Conservation (phyloP, 2,797 vertebrate species). For the Malurus leucopterus region DNA sequence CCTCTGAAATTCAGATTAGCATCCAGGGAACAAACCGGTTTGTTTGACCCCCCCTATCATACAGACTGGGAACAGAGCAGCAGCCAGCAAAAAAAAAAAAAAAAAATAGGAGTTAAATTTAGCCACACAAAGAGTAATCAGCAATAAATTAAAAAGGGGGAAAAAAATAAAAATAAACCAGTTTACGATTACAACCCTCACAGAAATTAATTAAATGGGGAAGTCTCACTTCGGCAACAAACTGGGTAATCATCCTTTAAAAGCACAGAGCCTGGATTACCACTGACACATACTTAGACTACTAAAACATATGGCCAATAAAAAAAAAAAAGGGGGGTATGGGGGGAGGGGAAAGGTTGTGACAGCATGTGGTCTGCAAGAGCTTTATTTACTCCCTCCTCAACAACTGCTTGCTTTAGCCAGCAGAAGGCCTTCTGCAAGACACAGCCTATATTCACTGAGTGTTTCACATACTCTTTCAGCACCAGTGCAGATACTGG, state of each 20-base stretch:
- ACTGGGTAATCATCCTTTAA: conserved; percentile 23
- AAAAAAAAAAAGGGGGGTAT: neutral
- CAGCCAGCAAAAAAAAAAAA: neutral
- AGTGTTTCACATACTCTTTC: neutral
- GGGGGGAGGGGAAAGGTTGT: neutral
- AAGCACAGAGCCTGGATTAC: neutral
- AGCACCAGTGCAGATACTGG: neutral
- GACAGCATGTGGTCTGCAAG: conserved; percentile 13
- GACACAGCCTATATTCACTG: neutral
- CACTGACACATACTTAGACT: conserved; percentile 37
- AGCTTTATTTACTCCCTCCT: neutral
- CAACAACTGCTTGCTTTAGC: neutral
- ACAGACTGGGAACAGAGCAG: neutral
- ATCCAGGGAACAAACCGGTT: conserved; percentile 64
- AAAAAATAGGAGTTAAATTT: neutral
- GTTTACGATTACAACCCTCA: neutral
- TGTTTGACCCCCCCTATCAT: neutral
- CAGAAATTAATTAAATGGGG: neutral
- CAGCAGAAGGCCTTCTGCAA: neutral
- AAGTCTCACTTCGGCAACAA: neutral
- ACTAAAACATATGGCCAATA: conserved; percentile 49
- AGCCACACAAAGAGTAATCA: neutral
- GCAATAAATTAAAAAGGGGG: neutral
- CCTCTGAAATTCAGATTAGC: conserved; percentile 68
- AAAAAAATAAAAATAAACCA: neutral